Base-by-base conservation (phyloP, 2,797 vertebrate species). In the Emys orbicularis region DNA sequence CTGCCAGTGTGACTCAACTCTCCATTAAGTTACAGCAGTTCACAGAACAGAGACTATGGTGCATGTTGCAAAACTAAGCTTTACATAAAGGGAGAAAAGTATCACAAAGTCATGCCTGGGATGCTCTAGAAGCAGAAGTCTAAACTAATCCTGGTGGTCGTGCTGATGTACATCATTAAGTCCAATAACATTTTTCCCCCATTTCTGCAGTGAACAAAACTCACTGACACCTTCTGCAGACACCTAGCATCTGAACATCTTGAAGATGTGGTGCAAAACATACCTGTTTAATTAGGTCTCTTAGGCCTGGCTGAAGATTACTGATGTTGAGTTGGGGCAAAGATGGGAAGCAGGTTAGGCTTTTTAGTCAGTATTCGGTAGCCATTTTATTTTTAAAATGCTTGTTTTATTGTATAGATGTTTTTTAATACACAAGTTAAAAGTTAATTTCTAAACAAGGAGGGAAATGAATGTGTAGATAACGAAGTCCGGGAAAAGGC, bases 331-430 rank as follows among this genome's bases (percentile, higher is more conserved):
- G 15, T 84, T 5, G n/a, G 59, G 65, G 65, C 80, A 37, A 57
- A 54, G 44, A 53, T 50, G 76, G 61, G 27, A 53, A 50, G 37
- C 31, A 68, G 41, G 57, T 92, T 85, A 53, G 81, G 50, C 34
- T 37, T 68, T 89, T 44, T 37, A 72, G n/a, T 52, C 11, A 57
- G 23, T 47, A 68, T 57, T 90, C 56, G 59, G 90, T 79, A 74
- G 21, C 6, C 88, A 34, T 5, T 84, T 29, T 57, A 29, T 88
- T 94, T 90, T 95, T 80, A 85, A 79, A 21, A 94, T 94, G 68
- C 59, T 94, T 93, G 15, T 11, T 41, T 86, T 88, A 44, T 56
- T 91, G 37, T 29, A 79, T 9, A 37, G 79, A 0, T 83, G 72
- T 6, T 93, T 88, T 94, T 85, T 76, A 94, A 74, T n/a, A 65